Conservation (phyloP, 2,113 vertebrate genomes). For the Uria aalge region DNA sequence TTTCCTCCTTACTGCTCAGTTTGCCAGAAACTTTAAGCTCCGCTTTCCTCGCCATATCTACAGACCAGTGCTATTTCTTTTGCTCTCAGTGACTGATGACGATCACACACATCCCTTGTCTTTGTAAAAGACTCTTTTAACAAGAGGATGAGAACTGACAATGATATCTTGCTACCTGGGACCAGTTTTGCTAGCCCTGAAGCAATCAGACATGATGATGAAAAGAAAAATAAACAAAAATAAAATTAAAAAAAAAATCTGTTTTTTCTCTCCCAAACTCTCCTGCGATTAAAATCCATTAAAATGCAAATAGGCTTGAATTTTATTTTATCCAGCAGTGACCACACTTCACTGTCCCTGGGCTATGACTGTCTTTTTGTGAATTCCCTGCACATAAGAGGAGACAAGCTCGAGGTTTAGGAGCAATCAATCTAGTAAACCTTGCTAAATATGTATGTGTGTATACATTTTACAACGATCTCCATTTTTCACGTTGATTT, state of each 20-base stretch:
- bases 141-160: neutral
- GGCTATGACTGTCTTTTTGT: conserved; percentile 24
- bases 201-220: neutral
- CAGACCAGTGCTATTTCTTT: neutral
- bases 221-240: neutral
- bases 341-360: neutral
- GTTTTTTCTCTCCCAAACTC: neutral
- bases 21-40: neutral
- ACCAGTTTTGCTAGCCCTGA: neutral
- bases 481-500: neutral
- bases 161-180: neutral
- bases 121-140: neutral
- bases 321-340: conserved; percentile 58
- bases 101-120: neutral
- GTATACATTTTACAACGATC: neutral
- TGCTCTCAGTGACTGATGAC: neutral
- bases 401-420: neutral
- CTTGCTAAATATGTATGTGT: neutral
- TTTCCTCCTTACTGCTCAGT: neutral
- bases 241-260: neutral
- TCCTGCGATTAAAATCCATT: conserved; percentile 44
- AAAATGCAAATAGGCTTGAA: conserved; percentile 47
- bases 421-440: conserved; percentile 3
- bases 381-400: neutral
- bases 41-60: neutral